Evolutionary conservation across 1,140 invertebrate genomes (phyloP), one percentile per base, ranked within the genome.

Genomic region (Phymastichus coffea): DNA sequence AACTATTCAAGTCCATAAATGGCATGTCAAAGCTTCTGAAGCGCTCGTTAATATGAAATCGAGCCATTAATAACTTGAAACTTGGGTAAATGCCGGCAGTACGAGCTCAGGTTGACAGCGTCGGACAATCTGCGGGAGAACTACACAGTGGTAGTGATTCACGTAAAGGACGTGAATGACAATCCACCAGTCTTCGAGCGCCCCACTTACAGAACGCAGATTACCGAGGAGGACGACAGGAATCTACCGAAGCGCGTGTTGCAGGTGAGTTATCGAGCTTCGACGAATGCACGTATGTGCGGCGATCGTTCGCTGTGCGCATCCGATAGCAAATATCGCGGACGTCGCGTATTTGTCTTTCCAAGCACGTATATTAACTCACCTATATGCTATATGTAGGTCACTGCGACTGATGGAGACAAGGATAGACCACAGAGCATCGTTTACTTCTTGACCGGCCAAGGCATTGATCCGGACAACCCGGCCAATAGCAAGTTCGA

Each of bases 111-210:
- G 72, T 80, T 96, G 78, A 93, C 94, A 26, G 94, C 94, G 15
- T 96, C 94, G 40, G 94, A 97, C 81, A 96, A 95, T 83, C 83
- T 96, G 69, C 95, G 95, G 81, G 94, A 97, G 80, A 97, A 97
- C 84, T 92, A 93, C 80, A 96, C 94, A 4, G 94, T 89, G 7
- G 94, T 97, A 33, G 92, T 97, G 66, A 96, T 97, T 69, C 92
- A 95, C 79, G 93, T 97, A 62, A 95, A 95, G 81, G 94, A 95
- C 73, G 93, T 95, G 46, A 97, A 97, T 78, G 93, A 96, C 80
- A 91, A 91, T 78, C 87, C 87, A 14, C 91, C 91, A 1, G 89
- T 91, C 56, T 97, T 96, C 78, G 93, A 97, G 79, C 84, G 93
- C 63, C 94, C 94, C 23, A 95, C 92, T 46, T 97, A 96, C 80